Base-by-base conservation (phyloP, 2,797 vertebrate species). In the Oreochromis mossambicus region DNA sequence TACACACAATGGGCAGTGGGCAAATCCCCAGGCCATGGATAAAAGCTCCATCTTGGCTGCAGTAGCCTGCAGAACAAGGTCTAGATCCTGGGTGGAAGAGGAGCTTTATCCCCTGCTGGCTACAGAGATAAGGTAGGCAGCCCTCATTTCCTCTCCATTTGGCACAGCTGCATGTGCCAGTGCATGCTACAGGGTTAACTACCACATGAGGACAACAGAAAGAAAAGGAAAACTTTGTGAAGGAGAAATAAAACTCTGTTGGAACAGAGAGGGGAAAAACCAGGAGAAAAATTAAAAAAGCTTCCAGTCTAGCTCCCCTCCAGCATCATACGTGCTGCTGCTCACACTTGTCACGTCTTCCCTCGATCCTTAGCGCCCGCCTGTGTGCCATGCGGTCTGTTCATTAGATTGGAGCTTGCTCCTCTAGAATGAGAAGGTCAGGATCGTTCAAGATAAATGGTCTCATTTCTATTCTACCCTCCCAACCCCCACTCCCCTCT, bases 381-480 rank as follows among this genome's bases (percentile, higher is more conserved):
- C 81, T 83, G 50, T 78, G 51, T 82, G 86, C 89, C 80, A 79
- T 32, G 81, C 7, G 63, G 41, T 55, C 87, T 83, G 83, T 92
- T 95, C 93, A 93, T 93, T 89, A 92, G 90, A 93, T 88, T 88
- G 85, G 73, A 89, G 90, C 81, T 79, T 66, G 54, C 86, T 87
- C 87, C 89, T 90, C 90, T 91, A 41, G 56, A 90, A 82, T 87
- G 86, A 92, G 90, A 91, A 93, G 90, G 93, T 93, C 91, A 87
- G 80, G 80, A 93, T 94, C 94, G 95, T 96, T 95, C 96, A 95
- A 94, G 92, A 95, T 95, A 92, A 95, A 96, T 95, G 94, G 86
- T 89, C 83, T 92, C 82, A 87, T 92, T 90, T 93, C 86, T 87
- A 82, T 79, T 48, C 68, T 51, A 52, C 24, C 8, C 75, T 56